Base-by-base conservation (phyloP, 2,888 invertebrate species). In the Auanema sp. region DNA sequence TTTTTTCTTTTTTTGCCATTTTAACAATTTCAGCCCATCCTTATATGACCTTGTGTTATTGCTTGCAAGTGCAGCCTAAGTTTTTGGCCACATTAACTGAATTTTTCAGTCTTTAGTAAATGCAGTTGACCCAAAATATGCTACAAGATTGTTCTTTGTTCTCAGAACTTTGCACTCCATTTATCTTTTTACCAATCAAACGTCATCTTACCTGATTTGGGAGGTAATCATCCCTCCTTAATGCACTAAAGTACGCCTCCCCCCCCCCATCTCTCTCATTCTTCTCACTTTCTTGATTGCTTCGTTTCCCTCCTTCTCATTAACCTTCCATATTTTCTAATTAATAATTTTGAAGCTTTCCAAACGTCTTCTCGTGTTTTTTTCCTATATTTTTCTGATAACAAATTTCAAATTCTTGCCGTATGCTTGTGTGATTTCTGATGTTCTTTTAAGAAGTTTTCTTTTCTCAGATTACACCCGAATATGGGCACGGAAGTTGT, bases 401-500 rank as follows among this genome's bases (percentile, higher is more conserved):
- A 47, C 47, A 21, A 21, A 5, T 47, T 18, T 47, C 18, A 6
- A 47, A 18, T 21, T 47, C 47, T 47, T 47, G 16, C 16, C 6
- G 10, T 21, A 47, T 21, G 21, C 47, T 21, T 21, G 47, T 18
- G 16, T 47, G 21, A 18, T 47, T 47, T 16, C 47, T 47, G 16
- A 47, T 47, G 16, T 16, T 47, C 18, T 47, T 33, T 33, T 8
- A 33, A 33, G 33, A 33, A 33, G 33, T 33, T 33, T 33, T 33
- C 8, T 18, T 18, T 16, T 11, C 50, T 11, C 21, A 50, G 21
- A 24, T 50, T 24, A 50, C 12, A 50, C n/a, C 50, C 11, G 41
- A 63, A 65, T 49, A 72, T 72, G 72, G 72, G 69, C 18, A 69
- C 72, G 16, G 69, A 72, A 64, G 72, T 69, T 40, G 63, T 66